Conservation (phyloP, 1,140 invertebrate species). For the Cardiocondyla obscurior region DNA sequence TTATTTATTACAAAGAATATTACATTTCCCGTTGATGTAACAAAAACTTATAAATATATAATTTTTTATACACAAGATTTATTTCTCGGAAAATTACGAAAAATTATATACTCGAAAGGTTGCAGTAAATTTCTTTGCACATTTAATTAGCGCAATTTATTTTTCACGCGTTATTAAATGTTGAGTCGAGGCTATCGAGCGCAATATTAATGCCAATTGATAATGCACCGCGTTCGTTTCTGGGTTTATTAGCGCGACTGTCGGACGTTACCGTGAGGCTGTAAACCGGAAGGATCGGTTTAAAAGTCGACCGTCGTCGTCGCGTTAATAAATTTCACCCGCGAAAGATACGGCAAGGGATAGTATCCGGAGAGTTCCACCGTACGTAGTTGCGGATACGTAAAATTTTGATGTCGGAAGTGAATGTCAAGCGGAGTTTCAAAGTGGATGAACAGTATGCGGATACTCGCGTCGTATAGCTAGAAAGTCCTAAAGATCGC, state of each 20-base stretch:
- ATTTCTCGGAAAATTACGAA: not conserved
- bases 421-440: conserved; percentile 40
- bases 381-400: conserved; percentile 41
- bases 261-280: conserved; percentile 19
- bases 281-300: conserved; percentile 27
- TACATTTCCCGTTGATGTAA: not conserved
- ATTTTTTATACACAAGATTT: not conserved
- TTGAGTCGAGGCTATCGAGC: not conserved
- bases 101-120: not conserved
- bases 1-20: no score
- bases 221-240: not conserved
- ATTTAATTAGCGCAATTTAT: not conserved
- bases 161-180: not conserved
- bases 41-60: not conserved
- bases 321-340: conserved; percentile 51
- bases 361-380: conserved; percentile 20
- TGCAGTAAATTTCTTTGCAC: not conserved
- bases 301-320: conserved; percentile 54
- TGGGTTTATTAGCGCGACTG: not conserved
- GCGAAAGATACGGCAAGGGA: conserved; percentile 21
- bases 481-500: conserved; percentile 24
- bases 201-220: not conserved
- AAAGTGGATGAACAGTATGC: conserved; percentile 49
- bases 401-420: conserved; percentile 53
- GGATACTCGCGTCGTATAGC: conserved; percentile 32